Percentiles rank a stretch among this genome's conserved stretches.
Conservation (phyloP, 2,797 vertebrate species). For the Sebastes taczanowskii region DNA sequence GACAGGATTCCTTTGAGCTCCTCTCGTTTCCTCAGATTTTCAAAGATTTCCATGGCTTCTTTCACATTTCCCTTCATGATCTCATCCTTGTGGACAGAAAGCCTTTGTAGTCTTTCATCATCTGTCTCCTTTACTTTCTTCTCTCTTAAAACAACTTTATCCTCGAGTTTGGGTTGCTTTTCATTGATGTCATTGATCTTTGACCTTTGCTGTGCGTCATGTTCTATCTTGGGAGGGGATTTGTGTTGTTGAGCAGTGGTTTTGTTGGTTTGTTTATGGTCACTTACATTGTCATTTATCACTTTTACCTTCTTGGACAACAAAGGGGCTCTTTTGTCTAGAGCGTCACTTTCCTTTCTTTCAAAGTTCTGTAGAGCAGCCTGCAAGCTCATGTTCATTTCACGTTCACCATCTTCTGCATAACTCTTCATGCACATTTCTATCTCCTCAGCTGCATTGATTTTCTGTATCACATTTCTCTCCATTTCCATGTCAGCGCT, state of each 20-base stretch:
- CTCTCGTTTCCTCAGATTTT: slow-evolving; percentile 85
- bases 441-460: slow-evolving; percentile 72
- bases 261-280: slow-evolving; percentile 33
- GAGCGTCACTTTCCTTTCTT: slow-evolving; percentile 47
- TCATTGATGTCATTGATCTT: not conserved
- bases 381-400: slow-evolving; percentile 61
- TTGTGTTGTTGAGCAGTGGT: slow-evolving; percentile 7
- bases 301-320: slow-evolving; percentile 68
- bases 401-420: slow-evolving; percentile 57
- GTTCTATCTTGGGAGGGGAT: slow-evolving; percentile 6
- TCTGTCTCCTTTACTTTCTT: slow-evolving; percentile 80
- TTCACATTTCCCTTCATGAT: slow-evolving; percentile 88
- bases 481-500: slow-evolving; percentile 46
- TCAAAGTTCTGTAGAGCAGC: slow-evolving; percentile 64
- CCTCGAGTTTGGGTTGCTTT: slow-evolving; percentile 27
- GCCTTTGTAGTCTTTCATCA: slow-evolving; percentile 83
- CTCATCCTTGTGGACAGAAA: slow-evolving; percentile 89
- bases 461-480: slow-evolving; percentile 76
- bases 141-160: slow-evolving; percentile 79
- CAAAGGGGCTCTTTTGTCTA: slow-evolving; percentile 30
- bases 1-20: slow-evolving; percentile 87
- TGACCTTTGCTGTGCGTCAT: slow-evolving; percentile 5
- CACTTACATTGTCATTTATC: slow-evolving; percentile 7
- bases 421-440: slow-evolving; percentile 64
- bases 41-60: slow-evolving; percentile 86